Evolutionary conservation across 2,888 invertebrate species (phyloP).

Genomic region (Tillus elongatus): DNA sequence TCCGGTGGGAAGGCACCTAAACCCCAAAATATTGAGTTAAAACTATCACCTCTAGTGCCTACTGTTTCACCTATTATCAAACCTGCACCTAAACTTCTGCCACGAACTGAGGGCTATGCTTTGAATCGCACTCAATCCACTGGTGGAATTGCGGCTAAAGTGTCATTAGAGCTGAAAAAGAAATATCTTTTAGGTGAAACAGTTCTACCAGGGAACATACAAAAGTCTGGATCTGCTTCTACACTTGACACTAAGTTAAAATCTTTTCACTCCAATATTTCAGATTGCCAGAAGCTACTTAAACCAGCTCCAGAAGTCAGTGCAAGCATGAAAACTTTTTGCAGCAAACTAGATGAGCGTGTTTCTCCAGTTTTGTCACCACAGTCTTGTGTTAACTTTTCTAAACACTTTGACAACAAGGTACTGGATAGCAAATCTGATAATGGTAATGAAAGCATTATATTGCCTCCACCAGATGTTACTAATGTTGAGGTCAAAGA

Average conservation of each 20-base stretch:
- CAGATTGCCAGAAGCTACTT: slow-evolving; percentile 78
- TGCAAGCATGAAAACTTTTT: slow-evolving; percentile 62
- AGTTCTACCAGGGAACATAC: slow-evolving; percentile 56
- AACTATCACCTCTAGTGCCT: slow-evolving; percentile 40
- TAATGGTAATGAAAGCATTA: slow-evolving; percentile 6
- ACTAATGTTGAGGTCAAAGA: slow-evolving; percentile 11
- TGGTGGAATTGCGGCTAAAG: slow-evolving; percentile 79
- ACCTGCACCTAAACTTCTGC: slow-evolving; percentile 29
- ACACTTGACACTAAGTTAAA: slow-evolving; percentile 77
- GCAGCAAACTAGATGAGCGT: slow-evolving; percentile 35
- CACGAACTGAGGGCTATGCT: slow-evolving; percentile 61
- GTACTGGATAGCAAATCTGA: slow-evolving; percentile 6
- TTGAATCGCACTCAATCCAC: slow-evolving; percentile 77
- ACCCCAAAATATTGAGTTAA: slow-evolving; percentile 37
- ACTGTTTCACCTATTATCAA: slow-evolving; percentile 30
- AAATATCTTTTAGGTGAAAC: slow-evolving; percentile 71
- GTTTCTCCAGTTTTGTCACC: slow-evolving; percentile 33
- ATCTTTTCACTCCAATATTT: slow-evolving; percentile 75
- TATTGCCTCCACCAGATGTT: slow-evolving; percentile 13
- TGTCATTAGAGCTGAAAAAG: slow-evolving; percentile 78
- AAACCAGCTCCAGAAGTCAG: slow-evolving; percentile 62
- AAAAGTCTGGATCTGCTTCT: slow-evolving; percentile 75
- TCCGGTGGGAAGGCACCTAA: slow-evolving; percentile 32
- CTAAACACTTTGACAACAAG: slow-evolving; percentile 4
- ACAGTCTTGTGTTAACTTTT: slow-evolving; percentile 8